Percentiles rank a stretch among this genome's conserved stretches.
Evolutionary conservation across 1,140 invertebrate genomes (phyloP).

Genomic region (Lasaia peninsularis): DNA sequence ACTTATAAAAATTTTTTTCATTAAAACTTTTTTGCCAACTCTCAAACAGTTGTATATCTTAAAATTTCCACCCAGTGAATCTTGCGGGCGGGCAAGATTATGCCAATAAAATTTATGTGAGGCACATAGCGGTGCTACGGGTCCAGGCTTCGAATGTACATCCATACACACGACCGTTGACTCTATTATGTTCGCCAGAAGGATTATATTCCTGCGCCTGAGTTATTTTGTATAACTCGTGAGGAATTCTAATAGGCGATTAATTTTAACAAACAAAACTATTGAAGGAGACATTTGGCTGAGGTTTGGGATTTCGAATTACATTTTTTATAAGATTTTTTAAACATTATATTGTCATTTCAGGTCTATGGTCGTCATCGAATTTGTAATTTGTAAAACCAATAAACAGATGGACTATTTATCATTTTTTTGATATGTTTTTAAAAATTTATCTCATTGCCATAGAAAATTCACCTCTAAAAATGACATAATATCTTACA

Average conservation of each 20-base stretch:
- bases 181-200: neutral
- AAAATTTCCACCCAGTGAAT: slow-evolving; percentile 74
- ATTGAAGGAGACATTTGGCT: slow-evolving; percentile 11
- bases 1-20: too few species aligned
- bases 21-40: slow-evolving; percentile 38
- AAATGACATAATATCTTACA: too few species aligned
- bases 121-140: slow-evolving; percentile 29
- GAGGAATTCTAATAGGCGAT: slow-evolving; percentile 20
- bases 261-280: slow-evolving; percentile 18
- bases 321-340: neutral
- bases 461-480: too few species aligned
- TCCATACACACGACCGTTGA: slow-evolving; percentile 16
- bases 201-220: neutral
- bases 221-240: slow-evolving; percentile 13
- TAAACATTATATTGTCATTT: too few species aligned
- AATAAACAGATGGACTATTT: neutral
- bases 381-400: too few species aligned
- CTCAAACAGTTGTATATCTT: slow-evolving; percentile 63
- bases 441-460: too few species aligned
- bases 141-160: slow-evolving; percentile 12
- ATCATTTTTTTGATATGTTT: too few species aligned
- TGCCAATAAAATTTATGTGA: slow-evolving; percentile 72
- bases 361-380: too few species aligned
- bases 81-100: slow-evolving; percentile 63
- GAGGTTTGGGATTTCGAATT: slow-evolving; percentile 8